Evolutionary conservation across 2,797 vertebrate species (phyloP).

Genomic region (Alcedo atthis): DNA sequence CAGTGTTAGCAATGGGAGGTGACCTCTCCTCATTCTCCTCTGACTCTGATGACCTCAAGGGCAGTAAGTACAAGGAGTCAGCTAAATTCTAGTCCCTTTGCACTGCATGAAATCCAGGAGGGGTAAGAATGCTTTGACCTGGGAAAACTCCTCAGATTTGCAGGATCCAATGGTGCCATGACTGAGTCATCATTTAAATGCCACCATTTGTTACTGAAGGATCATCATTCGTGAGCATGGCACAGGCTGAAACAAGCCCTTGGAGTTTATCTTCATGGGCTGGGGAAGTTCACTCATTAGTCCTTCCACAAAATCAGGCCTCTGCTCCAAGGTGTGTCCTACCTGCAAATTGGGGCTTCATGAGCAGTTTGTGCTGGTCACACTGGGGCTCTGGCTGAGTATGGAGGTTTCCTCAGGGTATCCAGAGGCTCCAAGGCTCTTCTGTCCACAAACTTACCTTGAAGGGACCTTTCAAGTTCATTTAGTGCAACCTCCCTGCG

Average conservation of each 20-base stretch:
- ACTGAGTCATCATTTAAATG: neutral
- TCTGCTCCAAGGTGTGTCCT: neutral
- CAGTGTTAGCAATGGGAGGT: neutral
- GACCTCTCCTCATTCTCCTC: neutral
- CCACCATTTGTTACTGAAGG: neutral
- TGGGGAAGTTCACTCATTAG: neutral
- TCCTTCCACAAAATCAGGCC: neutral
- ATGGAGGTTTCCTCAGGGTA: neutral
- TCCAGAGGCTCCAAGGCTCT: neutral
- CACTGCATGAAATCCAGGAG: neutral
- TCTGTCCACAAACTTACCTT: neutral
- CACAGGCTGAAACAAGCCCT: neutral
- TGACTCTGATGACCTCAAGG: neutral
- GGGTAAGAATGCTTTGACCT: neutral
- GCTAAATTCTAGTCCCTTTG: neutral
- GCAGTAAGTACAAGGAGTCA: neutral
- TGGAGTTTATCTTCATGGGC: neutral
- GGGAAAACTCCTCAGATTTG: neutral
- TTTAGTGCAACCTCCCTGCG: neutral
- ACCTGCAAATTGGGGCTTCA: neutral
- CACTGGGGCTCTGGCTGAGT: neutral
- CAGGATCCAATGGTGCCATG: neutral
- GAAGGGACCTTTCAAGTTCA: neutral
- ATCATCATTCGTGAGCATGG: neutral
- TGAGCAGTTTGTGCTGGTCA: neutral